Evolutionary conservation across 2,797 vertebrate species (phyloP).

Genomic region (Thaleichthys pacificus): DNA sequence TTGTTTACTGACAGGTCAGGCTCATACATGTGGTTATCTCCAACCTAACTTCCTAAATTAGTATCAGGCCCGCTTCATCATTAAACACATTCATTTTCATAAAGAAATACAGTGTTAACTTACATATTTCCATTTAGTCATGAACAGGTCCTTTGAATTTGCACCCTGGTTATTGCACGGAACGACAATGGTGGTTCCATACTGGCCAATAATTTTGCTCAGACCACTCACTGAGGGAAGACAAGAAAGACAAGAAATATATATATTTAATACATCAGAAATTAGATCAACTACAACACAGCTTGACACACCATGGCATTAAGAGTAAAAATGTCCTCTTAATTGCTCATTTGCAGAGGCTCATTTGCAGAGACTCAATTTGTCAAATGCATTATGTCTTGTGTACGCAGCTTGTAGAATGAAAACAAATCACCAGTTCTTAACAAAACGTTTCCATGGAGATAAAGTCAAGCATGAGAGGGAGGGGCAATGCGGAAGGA

Average conservation of each 20-base stretch:
- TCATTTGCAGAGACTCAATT: not conserved
- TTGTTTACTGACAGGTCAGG: no score
- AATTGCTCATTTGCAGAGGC: constrained; percentile 23
- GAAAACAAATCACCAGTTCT: constrained; percentile 34
- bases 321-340: constrained; percentile 36
- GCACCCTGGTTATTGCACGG: constrained; percentile 62
- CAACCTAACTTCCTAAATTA: not conserved
- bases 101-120: constrained; percentile 44
- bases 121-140: constrained; percentile 81
- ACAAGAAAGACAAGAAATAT: constrained; percentile 29
- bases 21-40: not conserved
- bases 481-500: no score
- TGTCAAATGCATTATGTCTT: not conserved
- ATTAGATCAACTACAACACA: constrained; percentile 38
- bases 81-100: not conserved
- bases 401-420: no score
- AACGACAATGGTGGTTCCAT: constrained; percentile 69
- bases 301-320: constrained; percentile 16
- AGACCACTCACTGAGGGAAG: constrained; percentile 52
- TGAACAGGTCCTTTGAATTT: constrained; percentile 27
- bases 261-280: constrained; percentile 19
- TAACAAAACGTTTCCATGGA: constrained; percentile 65
- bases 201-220: constrained; percentile 54
- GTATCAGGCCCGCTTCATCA: no score
- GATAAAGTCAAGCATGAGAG: constrained; percentile 53